Conservation (phyloP, 2,113 vertebrate species). For the Delphinapterus leucas region DNA sequence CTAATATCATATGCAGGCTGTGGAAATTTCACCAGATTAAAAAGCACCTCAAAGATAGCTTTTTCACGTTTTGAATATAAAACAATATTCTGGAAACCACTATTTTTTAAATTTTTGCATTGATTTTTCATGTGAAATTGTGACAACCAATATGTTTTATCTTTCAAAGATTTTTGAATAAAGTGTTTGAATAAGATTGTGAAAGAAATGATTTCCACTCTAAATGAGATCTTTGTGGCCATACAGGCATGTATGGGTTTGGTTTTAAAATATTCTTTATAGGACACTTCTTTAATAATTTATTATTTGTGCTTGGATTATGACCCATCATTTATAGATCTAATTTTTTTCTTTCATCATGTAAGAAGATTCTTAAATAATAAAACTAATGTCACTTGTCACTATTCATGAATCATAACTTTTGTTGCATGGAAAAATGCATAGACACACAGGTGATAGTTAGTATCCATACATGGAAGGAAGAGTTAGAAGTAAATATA, state of each 20-base stretch:
- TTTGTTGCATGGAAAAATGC: not conserved
- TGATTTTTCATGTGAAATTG: not conserved
- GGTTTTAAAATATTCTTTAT: not conserved
- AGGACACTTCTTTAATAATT: not conserved
- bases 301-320: not conserved
- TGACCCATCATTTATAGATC: not conserved
- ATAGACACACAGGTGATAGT: not conserved
- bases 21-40: not conserved
- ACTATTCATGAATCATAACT: not conserved
- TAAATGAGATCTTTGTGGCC: not conserved
- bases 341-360: not conserved
- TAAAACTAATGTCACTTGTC: not conserved
- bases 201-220: not conserved
- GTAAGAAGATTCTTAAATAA: not conserved
- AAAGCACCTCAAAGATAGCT: not conserved
- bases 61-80: not conserved
- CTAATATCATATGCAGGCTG: not conserved
- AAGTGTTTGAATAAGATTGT: not conserved
- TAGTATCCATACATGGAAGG: not conserved
- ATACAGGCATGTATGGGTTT: not conserved
- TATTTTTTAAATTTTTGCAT: not conserved
- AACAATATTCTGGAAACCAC: not conserved
- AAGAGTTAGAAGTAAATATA: not conserved
- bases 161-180: not conserved
- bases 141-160: not conserved